A percentile compares a stretch with the other conserved stretches of the same genome.
phyloP scores from a whole-genome alignment of 2,113 vertebrate genomes.

The Alligator mississippiensis region DNA sequence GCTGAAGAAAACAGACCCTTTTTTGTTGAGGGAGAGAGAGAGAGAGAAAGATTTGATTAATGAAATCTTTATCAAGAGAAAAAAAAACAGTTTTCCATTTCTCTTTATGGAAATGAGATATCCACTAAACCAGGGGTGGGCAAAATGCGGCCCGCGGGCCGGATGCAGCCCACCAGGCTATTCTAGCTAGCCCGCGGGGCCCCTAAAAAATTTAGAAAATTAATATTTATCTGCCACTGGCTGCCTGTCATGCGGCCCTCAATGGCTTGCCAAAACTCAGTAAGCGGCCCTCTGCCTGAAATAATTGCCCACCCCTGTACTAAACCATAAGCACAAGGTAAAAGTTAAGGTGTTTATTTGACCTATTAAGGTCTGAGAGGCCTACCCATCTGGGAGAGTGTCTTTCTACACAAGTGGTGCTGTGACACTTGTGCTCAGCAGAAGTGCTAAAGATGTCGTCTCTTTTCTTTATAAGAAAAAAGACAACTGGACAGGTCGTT shows the following conservation, averaged over 20 bases:
- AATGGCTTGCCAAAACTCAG: too few species aligned
- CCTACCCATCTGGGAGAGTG: accelerated
- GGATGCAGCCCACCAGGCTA: too few species aligned
- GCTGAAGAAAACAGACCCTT: neutral
- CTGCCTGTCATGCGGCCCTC: too few species aligned
- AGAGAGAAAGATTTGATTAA: too few species aligned
- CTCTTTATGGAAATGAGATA: neutral
- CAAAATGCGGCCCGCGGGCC: too few species aligned
- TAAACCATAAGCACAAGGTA: neutral
- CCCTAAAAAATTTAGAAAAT: too few species aligned
- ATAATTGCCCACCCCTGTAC: neutral
- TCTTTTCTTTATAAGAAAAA: neutral
- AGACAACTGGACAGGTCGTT: neutral
- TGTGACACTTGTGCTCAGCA: accelerated
- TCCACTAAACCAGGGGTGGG: too few species aligned
- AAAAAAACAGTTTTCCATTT: neutral
- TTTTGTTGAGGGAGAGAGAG: too few species aligned
- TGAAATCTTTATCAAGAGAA: too few species aligned
- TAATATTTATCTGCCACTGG: too few species aligned
- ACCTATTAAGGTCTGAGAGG: neutral
- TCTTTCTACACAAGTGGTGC: accelerated
- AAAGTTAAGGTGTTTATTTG: neutral
- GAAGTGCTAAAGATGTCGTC: neutral
- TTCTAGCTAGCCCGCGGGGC: too few species aligned
- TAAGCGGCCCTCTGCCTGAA: too few species aligned